phyloP scores from a whole-genome alignment of 1,140 invertebrate species.

The Zaprionus capensis region DNA sequence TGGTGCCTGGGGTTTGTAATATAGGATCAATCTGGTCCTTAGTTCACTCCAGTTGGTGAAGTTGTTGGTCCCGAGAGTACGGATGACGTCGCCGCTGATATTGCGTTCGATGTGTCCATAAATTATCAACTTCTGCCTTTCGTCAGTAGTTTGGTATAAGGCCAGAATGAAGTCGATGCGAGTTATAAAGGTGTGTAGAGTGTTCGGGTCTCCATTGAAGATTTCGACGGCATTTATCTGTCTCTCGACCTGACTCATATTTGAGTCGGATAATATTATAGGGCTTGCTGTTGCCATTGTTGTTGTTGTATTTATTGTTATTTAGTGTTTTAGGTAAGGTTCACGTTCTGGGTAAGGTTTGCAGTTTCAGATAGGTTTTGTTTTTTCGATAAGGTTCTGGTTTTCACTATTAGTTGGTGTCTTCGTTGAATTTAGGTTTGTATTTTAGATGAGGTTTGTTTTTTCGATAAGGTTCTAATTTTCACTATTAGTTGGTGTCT shows the following conservation, averaged over 20 bases:
- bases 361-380: too few relatives aligned
- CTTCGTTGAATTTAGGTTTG: not conserved
- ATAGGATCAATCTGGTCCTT: not conserved
- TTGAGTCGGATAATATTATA: too few relatives aligned
- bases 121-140: not conserved
- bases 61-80: not conserved
- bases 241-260: too few relatives aligned
- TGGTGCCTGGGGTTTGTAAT: not conserved
- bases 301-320: slow-evolving; percentile 1
- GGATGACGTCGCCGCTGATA: slow-evolving; percentile 5
- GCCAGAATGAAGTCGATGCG: too few relatives aligned
- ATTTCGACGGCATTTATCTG: not conserved
- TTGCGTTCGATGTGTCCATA: slow-evolving; percentile 19
- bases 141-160: too few relatives aligned
- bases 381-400: too few relatives aligned
- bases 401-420: too few relatives aligned
- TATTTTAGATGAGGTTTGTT: not conserved
- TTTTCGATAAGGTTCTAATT: not conserved
- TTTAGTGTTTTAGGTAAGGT: not conserved
- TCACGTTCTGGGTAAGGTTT: too few relatives aligned
- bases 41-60: not conserved
- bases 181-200: too few relatives aligned
- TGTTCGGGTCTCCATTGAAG: too few relatives aligned
- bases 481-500: not conserved
- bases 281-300: not conserved